Evolutionary conservation across 2,888 invertebrate genomes (phyloP), one percentile per base, ranked within the genome.

Genomic region (Sinhomidia bicolor): DNA sequence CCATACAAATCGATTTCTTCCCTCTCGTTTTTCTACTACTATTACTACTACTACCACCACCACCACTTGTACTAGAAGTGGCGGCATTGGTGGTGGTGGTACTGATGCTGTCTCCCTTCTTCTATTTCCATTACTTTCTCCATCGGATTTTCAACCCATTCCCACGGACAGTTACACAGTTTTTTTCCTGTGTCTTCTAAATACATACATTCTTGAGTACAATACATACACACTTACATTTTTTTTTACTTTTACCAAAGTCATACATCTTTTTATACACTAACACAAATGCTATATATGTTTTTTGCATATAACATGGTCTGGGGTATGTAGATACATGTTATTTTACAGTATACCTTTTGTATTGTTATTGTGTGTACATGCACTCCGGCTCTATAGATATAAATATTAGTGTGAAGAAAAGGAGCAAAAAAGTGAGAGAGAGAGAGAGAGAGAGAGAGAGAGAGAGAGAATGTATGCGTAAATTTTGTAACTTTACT

Each of bases 91-190:
- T 36, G 57, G 47, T 26, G 51, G 47, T 26, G 51, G 26, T 5
- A 36, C 4, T 68, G 82, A 47, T 82, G 82, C 68, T 68, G 82
- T 41, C 85, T 88, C 85, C 47, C 80, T 79, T 81, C 71, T 44
- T 85, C 54, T 81, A 32, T 85, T 88, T 90, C 90, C 79, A 84
- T 89, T 85, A 89, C 84, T 88, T 85, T 89, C 89, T 89, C 85
- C 85, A 88, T 23, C 68, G 83, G 79, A 79, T 88, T 80, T 82
- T 82, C 71, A 78, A 84, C 65, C 88, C 80, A 88, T 88, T 82
- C 83, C 82, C 65, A 82, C 65, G 65, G 85, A 86, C 85, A 86
- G 85, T 85, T 85, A 79, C 68, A 54, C 85, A 84, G 78, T 79
- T 78, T 85, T 78, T 85, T 44, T 54, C 57, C 36, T 71, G 57